Evolutionary conservation across 2,113 vertebrate species (phyloP).

Genomic region (Mesocricetus auratus): DNA sequence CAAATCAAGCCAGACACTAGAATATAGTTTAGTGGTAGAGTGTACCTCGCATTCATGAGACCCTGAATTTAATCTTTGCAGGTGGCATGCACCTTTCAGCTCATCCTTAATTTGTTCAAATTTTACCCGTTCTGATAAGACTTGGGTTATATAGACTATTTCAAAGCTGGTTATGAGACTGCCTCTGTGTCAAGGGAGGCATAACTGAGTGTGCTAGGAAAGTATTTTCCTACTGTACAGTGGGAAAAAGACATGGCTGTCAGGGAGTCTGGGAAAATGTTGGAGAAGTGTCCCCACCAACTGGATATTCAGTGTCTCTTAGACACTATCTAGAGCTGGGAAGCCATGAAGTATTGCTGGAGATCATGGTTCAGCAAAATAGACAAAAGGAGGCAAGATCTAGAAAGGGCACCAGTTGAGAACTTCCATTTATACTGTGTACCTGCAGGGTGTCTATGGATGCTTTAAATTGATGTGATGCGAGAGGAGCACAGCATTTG

Average conservation of each 20-base stretch:
- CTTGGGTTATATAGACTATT: conserved; percentile 25
- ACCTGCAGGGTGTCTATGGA: neutral
- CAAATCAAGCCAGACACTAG: neutral
- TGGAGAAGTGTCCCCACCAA: neutral
- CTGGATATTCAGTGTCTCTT: neutral
- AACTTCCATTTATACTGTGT: neutral
- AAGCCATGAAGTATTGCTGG: neutral
- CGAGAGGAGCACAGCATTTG: conserved; percentile 44
- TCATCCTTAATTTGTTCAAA: conserved; percentile 23
- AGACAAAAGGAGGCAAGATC: neutral
- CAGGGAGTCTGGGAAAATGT: neutral
- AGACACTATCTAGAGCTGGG: neutral
- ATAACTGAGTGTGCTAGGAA: neutral
- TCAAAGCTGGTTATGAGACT: conserved; percentile 24
- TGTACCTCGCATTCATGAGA: neutral
- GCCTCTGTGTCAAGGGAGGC: neutral
- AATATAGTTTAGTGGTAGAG: neutral
- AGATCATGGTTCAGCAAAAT: neutral
- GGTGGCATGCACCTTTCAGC: neutral
- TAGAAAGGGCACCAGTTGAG: neutral
- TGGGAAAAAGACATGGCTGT: conserved; percentile 18
- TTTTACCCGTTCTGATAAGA: neutral
- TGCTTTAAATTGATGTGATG: conserved; percentile 20
- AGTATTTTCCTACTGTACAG: neutral
- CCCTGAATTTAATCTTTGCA: neutral